Evolutionary conservation across 2,888 invertebrate genomes (phyloP), one percentile per base, ranked within the genome.

Genomic region (Campoplex nolae): DNA sequence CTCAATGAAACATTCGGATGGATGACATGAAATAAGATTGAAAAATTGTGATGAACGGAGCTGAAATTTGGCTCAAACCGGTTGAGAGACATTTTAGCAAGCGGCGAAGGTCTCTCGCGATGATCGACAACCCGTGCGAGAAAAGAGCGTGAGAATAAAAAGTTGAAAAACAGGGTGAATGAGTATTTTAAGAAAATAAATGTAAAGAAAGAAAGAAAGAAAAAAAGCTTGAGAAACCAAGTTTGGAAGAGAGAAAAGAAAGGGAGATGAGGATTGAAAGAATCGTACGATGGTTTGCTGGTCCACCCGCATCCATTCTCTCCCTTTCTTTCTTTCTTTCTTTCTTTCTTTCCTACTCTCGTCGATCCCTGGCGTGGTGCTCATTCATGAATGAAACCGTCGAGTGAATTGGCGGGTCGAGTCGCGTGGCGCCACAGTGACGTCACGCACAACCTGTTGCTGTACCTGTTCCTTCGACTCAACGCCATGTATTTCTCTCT

Each of bases 341-440:
- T 82, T 80, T 76, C 83, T 86, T 79, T 88, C 84, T 86, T 35
- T 77, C 84, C 83, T 71, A 56, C 70, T 54, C 82, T 67, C 48
- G 23, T 23, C 23, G 73, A 18, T 51, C 16, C 32, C 73, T 51
- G 51, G 54, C 54, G 38, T 51, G 81, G 62, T 78, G 71, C 71
- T 77, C 70, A 48, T 86, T 94, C 91, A 93, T 94, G 94, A 94
- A 94, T 94, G 94, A 93, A 93, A 83, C 16, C 84, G 84, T 73
- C 84, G 82, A 74, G 80, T 56, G 58, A 71, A 56, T 58, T 73
- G 77, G 67, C 70, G 56, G 85, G 45, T 73, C 48, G 89, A 92
- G 93, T 93, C 93, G 93, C 93, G 94, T 94, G 94, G 94, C 93
- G 92, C 93, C 91, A 89, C 88, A 71, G 35, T 94, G 94, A 94